A percentile compares a stretch with the other conserved stretches of the same genome.
Evolutionary conservation across 2,888 invertebrate genomes (phyloP).

Genomic region (Panorpa germanica): DNA sequence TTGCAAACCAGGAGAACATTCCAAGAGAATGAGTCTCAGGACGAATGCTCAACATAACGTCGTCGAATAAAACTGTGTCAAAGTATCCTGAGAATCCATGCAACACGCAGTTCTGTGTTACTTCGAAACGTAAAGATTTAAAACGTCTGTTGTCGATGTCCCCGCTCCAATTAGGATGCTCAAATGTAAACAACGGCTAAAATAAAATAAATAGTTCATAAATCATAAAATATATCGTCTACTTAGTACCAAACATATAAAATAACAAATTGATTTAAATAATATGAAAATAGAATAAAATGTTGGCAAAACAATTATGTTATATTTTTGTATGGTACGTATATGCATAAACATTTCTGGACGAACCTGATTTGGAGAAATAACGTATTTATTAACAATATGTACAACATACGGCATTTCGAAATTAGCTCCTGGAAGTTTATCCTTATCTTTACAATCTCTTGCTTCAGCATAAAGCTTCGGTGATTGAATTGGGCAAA

Average conservation of each 20-base stretch:
- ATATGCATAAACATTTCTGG: too few species aligned
- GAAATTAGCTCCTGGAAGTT: constrained; percentile 16
- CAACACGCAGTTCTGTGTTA: constrained; percentile 56
- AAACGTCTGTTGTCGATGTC: constrained; percentile 53
- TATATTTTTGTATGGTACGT: too few species aligned
- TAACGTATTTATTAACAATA: constrained; percentile 79
- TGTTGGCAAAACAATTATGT: too few species aligned
- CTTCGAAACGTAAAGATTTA: constrained; percentile 44
- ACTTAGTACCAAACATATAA: too few species aligned
- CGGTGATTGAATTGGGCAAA: constrained; percentile 83
- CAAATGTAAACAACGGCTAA: constrained; percentile 66
- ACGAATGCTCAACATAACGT: constrained; percentile 73
- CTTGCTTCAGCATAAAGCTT: constrained; percentile 66
- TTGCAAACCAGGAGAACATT: constrained; percentile 98
- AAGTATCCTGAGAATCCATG: constrained; percentile 97
- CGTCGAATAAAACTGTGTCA: constrained; percentile 68
- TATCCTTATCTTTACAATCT: constrained; percentile 17
- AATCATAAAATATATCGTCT: not conserved
- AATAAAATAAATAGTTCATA: constrained; percentile 12
- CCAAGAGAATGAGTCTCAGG: constrained; percentile 75
- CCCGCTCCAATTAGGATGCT: constrained; percentile 68
- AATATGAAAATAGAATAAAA: constrained; percentile 1
- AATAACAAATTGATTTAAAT: too few species aligned
- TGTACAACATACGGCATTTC: constrained; percentile 18
- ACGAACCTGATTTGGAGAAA: constrained; percentile 64